Base-by-base conservation (phyloP, 2,888 invertebrate species). In the Stenurella melanura region DNA sequence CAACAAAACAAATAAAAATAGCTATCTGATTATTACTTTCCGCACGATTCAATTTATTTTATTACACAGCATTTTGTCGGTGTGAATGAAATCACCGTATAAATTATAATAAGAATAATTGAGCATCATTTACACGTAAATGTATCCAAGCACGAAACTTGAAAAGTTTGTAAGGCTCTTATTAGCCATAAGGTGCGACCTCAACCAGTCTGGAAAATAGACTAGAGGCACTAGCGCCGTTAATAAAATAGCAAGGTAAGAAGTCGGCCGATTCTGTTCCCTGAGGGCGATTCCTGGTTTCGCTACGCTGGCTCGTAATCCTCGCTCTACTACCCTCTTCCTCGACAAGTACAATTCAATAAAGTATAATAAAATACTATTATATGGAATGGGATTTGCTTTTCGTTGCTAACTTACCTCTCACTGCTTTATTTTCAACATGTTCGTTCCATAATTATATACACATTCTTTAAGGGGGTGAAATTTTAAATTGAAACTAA, bases 171-270 rank as follows among this genome's bases (percentile, higher is more conserved):
- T 68, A 75, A 74, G 78, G 69, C 79, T 77, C 76, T 80, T 78
- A 78, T 80, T 78, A 78, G 75, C 77, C 80, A 77, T 80, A 78
- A 80, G 77, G 78, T 73, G 78, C 73, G 74, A 78, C 78, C 77
- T 58, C 74, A 70, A 75, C 69, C 66, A 66, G 66, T n/a, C 66
- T 42, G 66, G 66, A 66, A 61, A 66, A 66, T 66, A 50, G 50
- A 66, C 66, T 66, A 34, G 66, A 66, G 34, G 61, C 61, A 61
- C 61, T 61, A 30, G 26, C 15, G 50, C 66, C 66, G 66, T 66
- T 66, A 66, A 66, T 66, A 66, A 66, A 66, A 66, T 66, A 66
- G 66, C 50, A 66, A 66, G 66, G 66, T 66, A 66, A 26, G 50
- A 50, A 66, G 66, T 54, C 42, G 66, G 66, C 66, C 66, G 66